Evolutionary conservation across 2,888 invertebrate genomes (phyloP), one percentile per base, ranked within the genome.

Genomic region (Acrocyrtus sp.): DNA sequence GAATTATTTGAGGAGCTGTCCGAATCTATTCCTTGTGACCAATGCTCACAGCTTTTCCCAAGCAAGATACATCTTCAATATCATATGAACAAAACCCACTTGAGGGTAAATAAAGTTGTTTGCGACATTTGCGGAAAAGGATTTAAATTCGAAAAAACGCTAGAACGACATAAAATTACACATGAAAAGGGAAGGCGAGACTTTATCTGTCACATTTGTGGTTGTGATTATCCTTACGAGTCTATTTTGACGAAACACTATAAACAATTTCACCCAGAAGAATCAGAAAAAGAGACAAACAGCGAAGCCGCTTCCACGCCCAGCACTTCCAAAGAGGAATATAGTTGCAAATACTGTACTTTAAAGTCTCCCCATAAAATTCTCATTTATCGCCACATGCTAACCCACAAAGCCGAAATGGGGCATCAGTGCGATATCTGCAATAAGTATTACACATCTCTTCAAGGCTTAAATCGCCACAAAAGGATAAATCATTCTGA

Each of bases 51-150:
- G 34, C 5, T 8, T 22, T 29, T 29, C 19, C 54, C 54, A n/a
- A 45, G 15, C 10, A 27, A 5, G 2, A 12, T n/a, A n/a, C n/a
- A n/a, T n/a, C 65, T 65, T 2, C 3, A 47, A 8, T 54, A n/a
- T 15, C 65, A 65, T 22, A 22, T 54, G 4, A 12, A 15, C 1
- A 56, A 10, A 1, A 27, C n/a, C 1, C 65, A 65, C 65, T n/a
- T 6, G 19, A 45, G 47, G 26, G 12, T 29, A 6, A 4, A 2
- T 4, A 3, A n/a, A 2, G 26, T 24, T 10, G 34, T 65, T n/a
- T 68, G 68, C 10, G 68, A 68, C 4, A 39, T 29, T 1, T 68
- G 68, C 45, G 68, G 60, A 34, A 24, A 53, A 26, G 53, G 50
- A 4, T 53, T 68, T 41, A 3, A 3, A 17, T 53, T 15, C 12